Evolutionary conservation across 2,797 vertebrate genomes (phyloP), one percentile per base, ranked within the genome.

Genomic region (Rhinogobio ventralis): DNA sequence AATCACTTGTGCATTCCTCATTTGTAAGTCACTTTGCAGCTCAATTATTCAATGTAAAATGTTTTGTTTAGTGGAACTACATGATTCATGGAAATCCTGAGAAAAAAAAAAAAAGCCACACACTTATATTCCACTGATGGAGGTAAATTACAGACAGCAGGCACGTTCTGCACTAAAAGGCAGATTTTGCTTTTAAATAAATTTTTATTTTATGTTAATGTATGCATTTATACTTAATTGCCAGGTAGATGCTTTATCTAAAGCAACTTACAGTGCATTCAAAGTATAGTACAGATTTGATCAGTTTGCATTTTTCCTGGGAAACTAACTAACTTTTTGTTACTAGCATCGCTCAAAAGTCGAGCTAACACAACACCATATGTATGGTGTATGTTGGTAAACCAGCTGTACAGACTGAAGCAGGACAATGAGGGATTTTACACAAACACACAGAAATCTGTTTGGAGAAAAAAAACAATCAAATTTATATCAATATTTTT

Each of bases 121-220:
- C 49, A 74, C 68, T 82, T 74, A 8, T 7, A 46, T 71, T 45
- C 13, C 30, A 64, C 79, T 81, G 53, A 64, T 53, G 45, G 45
- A 67, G 23, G 23, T 78, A 46, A 78, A 78, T 73, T 82, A 46
- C 8, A 60, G 42, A 64, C 25, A 36, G 51, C 49, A 77, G 69
- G 69, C n/a, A 28, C 13, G 5, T 28, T 62, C 23, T 42, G n/a
- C 36, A 45, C n/a, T 62, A 28, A 77, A 45, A 60, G 28, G 9
- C 39, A n/a, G 9, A 57, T 57, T 60, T 74, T 30, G 3, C 4
- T 68, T 85, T 55, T 30, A 71, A 81, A 85, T 67, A 55, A 75
- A 66, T 23, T 13, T 62, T 53, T 15, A 14, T 85, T 84, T 81
- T 77, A 30, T 73, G 45, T 30, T 55, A 74, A 36, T 7, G 11